These are phyloP conservation scores for Folsomia manolachei DNA, from an alignment of 2,888 invertebrate genomes.

Conservation along the genomic window DNA sequence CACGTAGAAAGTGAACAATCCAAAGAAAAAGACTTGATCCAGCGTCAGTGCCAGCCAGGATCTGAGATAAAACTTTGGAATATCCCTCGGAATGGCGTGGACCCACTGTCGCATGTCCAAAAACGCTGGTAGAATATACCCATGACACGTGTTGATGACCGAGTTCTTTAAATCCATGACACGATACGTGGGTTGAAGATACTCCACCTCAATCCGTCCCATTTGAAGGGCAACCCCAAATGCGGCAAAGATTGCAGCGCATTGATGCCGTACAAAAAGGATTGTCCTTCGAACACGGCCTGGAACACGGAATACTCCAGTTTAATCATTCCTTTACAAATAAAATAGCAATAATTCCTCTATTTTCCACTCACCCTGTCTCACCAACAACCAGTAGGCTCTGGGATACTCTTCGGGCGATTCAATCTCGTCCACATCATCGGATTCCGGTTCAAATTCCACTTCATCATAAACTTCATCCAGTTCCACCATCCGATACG, in stretches of 20 bases:
- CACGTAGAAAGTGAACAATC: background rate
- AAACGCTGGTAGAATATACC: background rate
- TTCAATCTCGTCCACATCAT: background rate
- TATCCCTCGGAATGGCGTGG: background rate
- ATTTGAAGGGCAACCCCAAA: background rate
- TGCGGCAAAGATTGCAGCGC: background rate
- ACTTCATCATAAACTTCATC: background rate
- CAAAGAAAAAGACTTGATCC: background rate
- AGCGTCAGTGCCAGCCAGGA: background rate
- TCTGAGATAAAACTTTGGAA: background rate
- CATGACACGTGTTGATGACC: background rate
- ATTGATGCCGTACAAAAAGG: background rate
- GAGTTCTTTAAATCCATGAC: background rate
- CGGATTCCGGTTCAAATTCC: background rate
- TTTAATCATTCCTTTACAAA: background rate
- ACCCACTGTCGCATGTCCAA: background rate
- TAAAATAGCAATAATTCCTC: background rate
- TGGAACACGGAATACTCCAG: background rate
- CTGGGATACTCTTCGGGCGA: background rate
- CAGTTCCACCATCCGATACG: background rate
- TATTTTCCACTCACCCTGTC: background rate
- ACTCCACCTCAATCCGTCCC: background rate
- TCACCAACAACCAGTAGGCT: background rate
- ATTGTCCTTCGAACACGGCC: background rate
- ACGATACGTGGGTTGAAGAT: background rate